These are phyloP conservation scores for Bagarius yarrelli DNA, from an alignment of 2,113 vertebrate genomes.

Conservation along the genomic window DNA sequence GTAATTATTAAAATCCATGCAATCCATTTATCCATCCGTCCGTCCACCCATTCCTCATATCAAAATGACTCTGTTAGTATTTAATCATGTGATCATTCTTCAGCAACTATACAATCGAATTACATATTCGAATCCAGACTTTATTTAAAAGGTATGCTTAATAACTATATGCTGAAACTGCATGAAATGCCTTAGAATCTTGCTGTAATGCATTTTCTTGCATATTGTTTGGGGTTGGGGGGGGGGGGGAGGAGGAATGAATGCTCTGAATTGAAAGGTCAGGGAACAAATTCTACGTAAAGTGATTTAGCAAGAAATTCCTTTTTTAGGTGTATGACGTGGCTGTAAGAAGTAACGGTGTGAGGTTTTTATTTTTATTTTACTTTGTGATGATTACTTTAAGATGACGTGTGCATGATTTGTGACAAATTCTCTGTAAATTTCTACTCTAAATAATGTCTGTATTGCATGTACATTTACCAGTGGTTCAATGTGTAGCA, in stretches of 20 bases:
- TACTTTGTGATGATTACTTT: not conserved
- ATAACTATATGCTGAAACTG: conserved; percentile 2
- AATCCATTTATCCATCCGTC: too few species aligned
- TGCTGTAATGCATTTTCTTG: not conserved
- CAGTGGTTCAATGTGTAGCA: too few species aligned
- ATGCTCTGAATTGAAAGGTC: conserved; percentile 1
- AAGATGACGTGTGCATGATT: conserved; percentile 13
- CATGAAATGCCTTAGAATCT: conserved; percentile 44
- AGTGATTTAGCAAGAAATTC: not conserved
- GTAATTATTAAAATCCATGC: not conserved
- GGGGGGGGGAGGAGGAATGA: not conserved
- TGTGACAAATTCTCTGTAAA: not conserved
- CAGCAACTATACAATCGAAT: not conserved
- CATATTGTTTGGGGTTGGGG: not conserved
- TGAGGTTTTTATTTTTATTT: too few species aligned
- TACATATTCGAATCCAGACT: not conserved
- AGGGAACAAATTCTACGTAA: conserved; percentile 39
- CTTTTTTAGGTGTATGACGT: not conserved
- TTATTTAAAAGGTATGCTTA: not conserved
- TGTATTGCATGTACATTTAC: conserved; percentile 14
- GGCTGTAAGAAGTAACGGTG: too few species aligned
- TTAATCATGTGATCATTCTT: not conserved
- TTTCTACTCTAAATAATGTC: not conserved
- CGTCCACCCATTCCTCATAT: too few species aligned
- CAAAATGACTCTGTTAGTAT: too few species aligned